phyloP scores from a whole-genome alignment of 1,140 invertebrate species.

The Listronotus bonariensis region DNA sequence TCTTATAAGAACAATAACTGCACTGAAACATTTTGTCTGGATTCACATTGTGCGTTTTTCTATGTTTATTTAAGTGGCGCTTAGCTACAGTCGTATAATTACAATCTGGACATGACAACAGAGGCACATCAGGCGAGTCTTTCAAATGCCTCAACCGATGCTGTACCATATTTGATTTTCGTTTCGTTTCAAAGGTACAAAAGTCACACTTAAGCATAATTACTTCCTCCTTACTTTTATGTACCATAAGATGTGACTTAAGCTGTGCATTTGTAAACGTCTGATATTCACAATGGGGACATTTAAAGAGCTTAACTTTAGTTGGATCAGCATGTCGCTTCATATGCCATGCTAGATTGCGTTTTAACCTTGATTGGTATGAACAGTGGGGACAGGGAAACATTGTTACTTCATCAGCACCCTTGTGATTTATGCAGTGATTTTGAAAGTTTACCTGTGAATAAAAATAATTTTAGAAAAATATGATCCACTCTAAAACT shows the following conservation, averaged over 20 bases:
- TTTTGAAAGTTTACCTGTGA: slow-evolving; percentile 28
- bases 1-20: slow-evolving; percentile 27
- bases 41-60: slow-evolving; percentile 32
- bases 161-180: slow-evolving; percentile 30
- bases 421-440: slow-evolving; percentile 30
- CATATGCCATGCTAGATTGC: slow-evolving; percentile 31
- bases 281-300: slow-evolving; percentile 25
- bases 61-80: slow-evolving; percentile 30
- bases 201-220: slow-evolving; percentile 32
- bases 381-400: slow-evolving; percentile 29
- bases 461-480: too few species aligned
- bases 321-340: slow-evolving; percentile 20
- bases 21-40: slow-evolving; percentile 35
- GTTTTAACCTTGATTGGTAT: slow-evolving; percentile 26
- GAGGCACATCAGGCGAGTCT: slow-evolving; percentile 29
- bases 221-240: slow-evolving; percentile 30
- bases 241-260: slow-evolving; percentile 28
- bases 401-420: slow-evolving; percentile 31
- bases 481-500: too few species aligned
- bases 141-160: slow-evolving; percentile 27
- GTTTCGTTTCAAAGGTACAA: slow-evolving; percentile 31
- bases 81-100: slow-evolving; percentile 29
- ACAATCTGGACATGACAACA: slow-evolving; percentile 28
- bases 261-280: slow-evolving; percentile 29
- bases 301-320: slow-evolving; percentile 25